These are phyloP conservation scores for Tylochromis polylepis DNA, from an alignment of 2,113 vertebrate species.

Conservation along the genomic window DNA sequence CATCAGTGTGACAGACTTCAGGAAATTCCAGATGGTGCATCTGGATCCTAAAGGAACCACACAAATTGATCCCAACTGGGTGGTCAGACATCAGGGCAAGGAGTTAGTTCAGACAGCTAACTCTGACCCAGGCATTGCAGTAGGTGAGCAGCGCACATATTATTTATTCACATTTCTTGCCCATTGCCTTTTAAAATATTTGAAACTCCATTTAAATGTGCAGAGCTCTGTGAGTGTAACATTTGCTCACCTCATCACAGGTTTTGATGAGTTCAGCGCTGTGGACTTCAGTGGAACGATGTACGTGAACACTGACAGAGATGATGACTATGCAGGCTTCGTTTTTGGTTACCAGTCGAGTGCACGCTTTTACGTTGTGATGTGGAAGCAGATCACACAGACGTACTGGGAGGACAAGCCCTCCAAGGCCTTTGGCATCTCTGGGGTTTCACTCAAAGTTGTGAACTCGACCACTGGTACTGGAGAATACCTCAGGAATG, in stretches of 20 bases:
- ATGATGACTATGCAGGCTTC: slow-evolving; percentile 96
- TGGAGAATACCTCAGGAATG: slow-evolving; percentile 93
- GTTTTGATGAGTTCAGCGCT: slow-evolving; percentile 91
- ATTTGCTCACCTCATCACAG: slow-evolving; percentile 54
- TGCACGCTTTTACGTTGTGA: slow-evolving; percentile 92
- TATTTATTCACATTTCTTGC: neutral
- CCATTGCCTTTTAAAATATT: neutral
- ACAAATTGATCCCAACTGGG: slow-evolving; percentile 98
- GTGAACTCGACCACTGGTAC: slow-evolving; percentile 94
- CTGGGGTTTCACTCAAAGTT: slow-evolving; percentile 95
- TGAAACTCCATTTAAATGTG: neutral
- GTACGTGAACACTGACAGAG: slow-evolving; percentile 95
- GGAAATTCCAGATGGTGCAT: slow-evolving; percentile 98
- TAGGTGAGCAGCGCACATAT: slow-evolving; percentile 77
- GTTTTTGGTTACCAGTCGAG: slow-evolving; percentile 98
- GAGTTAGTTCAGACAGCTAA: slow-evolving; percentile 97
- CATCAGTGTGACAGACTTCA: slow-evolving; percentile 92
- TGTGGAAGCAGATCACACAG: slow-evolving; percentile 99
- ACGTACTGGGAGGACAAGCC: slow-evolving; percentile 98
- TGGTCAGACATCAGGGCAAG: slow-evolving; percentile 96
- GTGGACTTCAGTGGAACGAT: slow-evolving; percentile 98
- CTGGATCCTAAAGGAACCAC: slow-evolving; percentile 97
- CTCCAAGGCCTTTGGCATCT: slow-evolving; percentile 92
- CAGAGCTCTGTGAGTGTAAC: neutral
- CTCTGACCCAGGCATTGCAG: slow-evolving; percentile 95